Evolutionary conservation across 1,140 invertebrate species (phyloP).

Genomic region (Apis florea): DNA sequence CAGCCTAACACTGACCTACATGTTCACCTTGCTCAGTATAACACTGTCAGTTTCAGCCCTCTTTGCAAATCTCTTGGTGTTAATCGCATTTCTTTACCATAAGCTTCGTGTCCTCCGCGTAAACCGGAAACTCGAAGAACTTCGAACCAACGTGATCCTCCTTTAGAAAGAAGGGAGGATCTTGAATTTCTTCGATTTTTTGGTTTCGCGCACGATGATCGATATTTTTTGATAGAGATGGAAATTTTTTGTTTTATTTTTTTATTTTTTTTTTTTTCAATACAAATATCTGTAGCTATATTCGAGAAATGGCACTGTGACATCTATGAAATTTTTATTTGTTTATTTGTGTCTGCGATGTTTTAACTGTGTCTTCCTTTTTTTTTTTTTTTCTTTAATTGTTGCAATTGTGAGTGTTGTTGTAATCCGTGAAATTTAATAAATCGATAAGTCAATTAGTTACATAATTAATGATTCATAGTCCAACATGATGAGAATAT

Average conservation of each 20-base stretch:
- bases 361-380: background rate
- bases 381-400: background rate
- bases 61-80: slow-evolving; percentile 61
- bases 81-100: slow-evolving; percentile 25
- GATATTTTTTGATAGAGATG: background rate
- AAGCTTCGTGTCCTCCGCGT: slow-evolving; percentile 16
- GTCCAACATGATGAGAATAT: background rate
- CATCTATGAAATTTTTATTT: background rate
- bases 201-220: background rate
- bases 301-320: slow-evolving; percentile 15
- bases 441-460: background rate
- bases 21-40: slow-evolving; percentile 81
- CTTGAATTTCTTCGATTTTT: slow-evolving; percentile 9
- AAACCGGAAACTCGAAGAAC: background rate
- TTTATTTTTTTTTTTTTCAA: no score
- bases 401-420: background rate
- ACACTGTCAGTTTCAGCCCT: slow-evolving; percentile 80
- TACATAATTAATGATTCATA: background rate
- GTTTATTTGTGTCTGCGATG: background rate
- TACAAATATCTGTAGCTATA: background rate
- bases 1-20: slow-evolving; percentile 80
- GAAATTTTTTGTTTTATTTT: background rate
- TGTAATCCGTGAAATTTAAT: background rate
- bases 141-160: background rate
- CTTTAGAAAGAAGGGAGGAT: no score